Base-by-base conservation (phyloP, 2,797 vertebrate species). In the Knipowitschia caucasica region DNA sequence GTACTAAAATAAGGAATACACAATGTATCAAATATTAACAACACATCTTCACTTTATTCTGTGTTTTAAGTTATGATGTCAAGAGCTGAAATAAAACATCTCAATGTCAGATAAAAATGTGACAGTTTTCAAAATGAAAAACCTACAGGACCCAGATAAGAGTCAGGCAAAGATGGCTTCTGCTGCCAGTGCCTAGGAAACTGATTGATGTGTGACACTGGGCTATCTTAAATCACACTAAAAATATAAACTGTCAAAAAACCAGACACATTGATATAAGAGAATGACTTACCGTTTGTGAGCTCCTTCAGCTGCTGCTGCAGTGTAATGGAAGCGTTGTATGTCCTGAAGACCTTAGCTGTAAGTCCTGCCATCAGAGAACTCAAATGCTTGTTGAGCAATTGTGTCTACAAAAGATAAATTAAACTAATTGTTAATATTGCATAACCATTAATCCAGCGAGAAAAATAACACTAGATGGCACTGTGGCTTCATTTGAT, bases 301-400 rank as follows among this genome's bases (percentile, higher is more conserved):
- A 92, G 90, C 54, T 80, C 64, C 58, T 77, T 79, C 8, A 93
- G 91, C 60, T 92, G 90, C 74, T 90, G 66, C 67, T 91, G 89
- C 56, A 91, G 78, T 1, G 88, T 91, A 72, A 89, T 83, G 18
- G 89, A 92, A 65, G 90, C 90, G 20, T 91, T 91, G 55, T 88
- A 91, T 0, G 89, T 91, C 89, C 88, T 89, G 81, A 91, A 92
- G 59, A 90, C 88, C 73, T 93, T 92, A 1, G 92, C 91, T 12
- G 86, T 84, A 64, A 93, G 83, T 52, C 90, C 92, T 0, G 80
- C 68, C 92, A 92, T 91, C 12, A 93, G 62, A 29, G 85, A 83
- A 61, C 71, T 60, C 50, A 91, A 75, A 54, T 91, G 88, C 71
- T 87, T 91, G 71, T 92, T 91, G 73, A 91, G 21, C 30, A 63